Evolutionary conservation across 2,888 invertebrate genomes (phyloP).

Genomic region (Fragum whitleyi): DNA sequence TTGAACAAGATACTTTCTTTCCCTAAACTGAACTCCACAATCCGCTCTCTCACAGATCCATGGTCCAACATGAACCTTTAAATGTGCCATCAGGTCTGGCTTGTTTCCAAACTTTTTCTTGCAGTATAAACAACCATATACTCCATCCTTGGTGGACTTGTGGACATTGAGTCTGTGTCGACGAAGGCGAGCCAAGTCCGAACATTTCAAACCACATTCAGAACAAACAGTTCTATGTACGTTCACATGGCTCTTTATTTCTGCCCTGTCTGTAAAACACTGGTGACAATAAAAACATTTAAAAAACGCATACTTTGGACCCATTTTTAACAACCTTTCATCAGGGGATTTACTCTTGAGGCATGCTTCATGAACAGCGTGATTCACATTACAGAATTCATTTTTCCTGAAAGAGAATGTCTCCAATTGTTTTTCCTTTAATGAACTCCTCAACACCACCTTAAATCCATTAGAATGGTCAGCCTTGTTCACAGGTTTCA

Average conservation of each 20-base stretch:
- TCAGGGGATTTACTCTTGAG: not conserved
- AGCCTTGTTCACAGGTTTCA: not conserved
- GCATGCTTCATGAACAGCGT: not conserved
- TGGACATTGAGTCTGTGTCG: slow-evolving; percentile 13
- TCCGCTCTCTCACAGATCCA: slow-evolving; percentile 22
- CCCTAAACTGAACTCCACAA: slow-evolving; percentile 18
- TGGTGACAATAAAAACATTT: slow-evolving; percentile 35
- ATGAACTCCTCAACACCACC: not conserved
- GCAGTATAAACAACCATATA: slow-evolving; percentile 5
- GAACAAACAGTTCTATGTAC: slow-evolving; percentile 30
- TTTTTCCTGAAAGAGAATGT: slow-evolving; percentile 24
- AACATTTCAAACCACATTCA: slow-evolving; percentile 9
- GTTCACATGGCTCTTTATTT: slow-evolving; percentile 4
- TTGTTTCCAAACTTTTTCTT: not conserved
- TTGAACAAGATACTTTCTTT: slow-evolving; percentile 12
- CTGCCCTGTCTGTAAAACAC: slow-evolving; percentile 7
- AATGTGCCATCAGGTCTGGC: slow-evolving; percentile 16
- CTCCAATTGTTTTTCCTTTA: slow-evolving; percentile 1
- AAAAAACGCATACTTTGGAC: not conserved
- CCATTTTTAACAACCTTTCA: not conserved
- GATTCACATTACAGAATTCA: slow-evolving; percentile 25
- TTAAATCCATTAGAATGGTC: not conserved
- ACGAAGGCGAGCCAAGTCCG: slow-evolving; percentile 1
- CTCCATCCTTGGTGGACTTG: not conserved
- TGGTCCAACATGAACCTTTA: slow-evolving; percentile 35